Conservation (phyloP, 2,888 invertebrate species). For the Nineta flava region DNA sequence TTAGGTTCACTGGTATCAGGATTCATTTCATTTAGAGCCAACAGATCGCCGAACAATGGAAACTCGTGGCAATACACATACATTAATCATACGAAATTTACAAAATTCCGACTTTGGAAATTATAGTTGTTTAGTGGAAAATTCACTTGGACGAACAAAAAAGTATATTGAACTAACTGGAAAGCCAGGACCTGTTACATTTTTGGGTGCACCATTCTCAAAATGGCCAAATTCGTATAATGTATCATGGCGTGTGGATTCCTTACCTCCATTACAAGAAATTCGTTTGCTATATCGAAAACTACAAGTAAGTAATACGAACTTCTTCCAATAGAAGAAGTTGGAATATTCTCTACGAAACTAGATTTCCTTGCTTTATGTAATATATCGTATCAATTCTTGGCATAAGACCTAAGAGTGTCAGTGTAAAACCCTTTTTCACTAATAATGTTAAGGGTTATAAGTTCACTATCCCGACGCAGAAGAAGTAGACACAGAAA, state of each 20-base stretch:
- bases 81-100: constrained; percentile 39
- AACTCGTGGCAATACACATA: constrained; percentile 38
- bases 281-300: constrained; percentile 45
- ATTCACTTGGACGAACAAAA: constrained; percentile 33
- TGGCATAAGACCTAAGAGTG: too few relatives aligned
- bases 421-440: too few relatives aligned
- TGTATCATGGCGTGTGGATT: constrained; percentile 48
- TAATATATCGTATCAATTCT: too few relatives aligned
- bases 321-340: too few relatives aligned
- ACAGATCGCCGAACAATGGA: constrained; percentile 45
- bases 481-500: too few relatives aligned
- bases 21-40: constrained; percentile 41
- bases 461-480: too few relatives aligned
- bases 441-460: too few relatives aligned
- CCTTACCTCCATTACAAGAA: constrained; percentile 45
- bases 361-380: too few relatives aligned
- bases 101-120: constrained; percentile 20
- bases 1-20: constrained; percentile 47
- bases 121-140: constrained; percentile 35
- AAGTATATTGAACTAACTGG: constrained; percentile 47
- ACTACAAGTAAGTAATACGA: constrained; percentile 33
- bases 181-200: constrained; percentile 44
- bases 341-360: too few relatives aligned
- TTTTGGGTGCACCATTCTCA: constrained; percentile 42
- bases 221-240: constrained; percentile 43